Percentiles rank a stretch among this genome's conserved stretches.
Evolutionary conservation across 2,888 invertebrate genomes (phyloP).

Genomic region (Embidobia sp.): DNA sequence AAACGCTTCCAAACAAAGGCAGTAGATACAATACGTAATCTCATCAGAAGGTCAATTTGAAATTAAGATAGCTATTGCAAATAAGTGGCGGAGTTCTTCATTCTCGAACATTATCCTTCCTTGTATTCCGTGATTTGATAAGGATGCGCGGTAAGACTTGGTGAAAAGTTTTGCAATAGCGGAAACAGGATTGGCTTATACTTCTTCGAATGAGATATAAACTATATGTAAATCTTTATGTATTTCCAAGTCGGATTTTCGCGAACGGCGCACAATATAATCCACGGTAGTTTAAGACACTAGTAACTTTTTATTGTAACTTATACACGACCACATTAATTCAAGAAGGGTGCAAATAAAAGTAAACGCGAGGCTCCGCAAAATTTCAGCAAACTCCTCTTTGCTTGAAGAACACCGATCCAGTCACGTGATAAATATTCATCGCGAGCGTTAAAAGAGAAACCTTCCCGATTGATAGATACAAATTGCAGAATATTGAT

Average conservation of each 20-base stretch:
- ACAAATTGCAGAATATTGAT: slow-evolving; percentile 7
- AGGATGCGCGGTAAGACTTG: slow-evolving; percentile 29
- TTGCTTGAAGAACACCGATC: not conserved
- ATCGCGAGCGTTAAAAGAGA: slow-evolving; percentile 1
- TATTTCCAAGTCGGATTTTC: slow-evolving; percentile 61
- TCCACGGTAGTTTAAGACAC: slow-evolving; percentile 52
- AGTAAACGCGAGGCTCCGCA: slow-evolving; percentile 4
- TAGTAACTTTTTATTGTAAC: slow-evolving; percentile 59
- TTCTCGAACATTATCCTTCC: slow-evolving; percentile 13
- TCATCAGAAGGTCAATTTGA: too few relatives aligned
- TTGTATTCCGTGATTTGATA: slow-evolving; percentile 37
- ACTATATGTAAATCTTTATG: slow-evolving; percentile 68
- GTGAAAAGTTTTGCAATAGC: slow-evolving; percentile 39
- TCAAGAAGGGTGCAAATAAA: slow-evolving; percentile 39
- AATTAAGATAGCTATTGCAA: too few relatives aligned
- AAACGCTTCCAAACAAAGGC: too few relatives aligned
- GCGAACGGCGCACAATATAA: slow-evolving; percentile 48
- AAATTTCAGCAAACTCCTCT: slow-evolving; percentile 2
- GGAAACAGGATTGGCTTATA: slow-evolving; percentile 51
- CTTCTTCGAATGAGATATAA: slow-evolving; percentile 55
- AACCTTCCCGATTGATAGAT: slow-evolving; percentile 25
- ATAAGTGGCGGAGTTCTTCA: too few relatives aligned
- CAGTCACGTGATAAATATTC: slow-evolving; percentile 19
- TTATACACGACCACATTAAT: slow-evolving; percentile 47
- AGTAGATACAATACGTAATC: too few relatives aligned